These are phyloP conservation scores for Phorcus lineatus DNA, from an alignment of 2,888 invertebrate species.

Conservation along the genomic window DNA sequence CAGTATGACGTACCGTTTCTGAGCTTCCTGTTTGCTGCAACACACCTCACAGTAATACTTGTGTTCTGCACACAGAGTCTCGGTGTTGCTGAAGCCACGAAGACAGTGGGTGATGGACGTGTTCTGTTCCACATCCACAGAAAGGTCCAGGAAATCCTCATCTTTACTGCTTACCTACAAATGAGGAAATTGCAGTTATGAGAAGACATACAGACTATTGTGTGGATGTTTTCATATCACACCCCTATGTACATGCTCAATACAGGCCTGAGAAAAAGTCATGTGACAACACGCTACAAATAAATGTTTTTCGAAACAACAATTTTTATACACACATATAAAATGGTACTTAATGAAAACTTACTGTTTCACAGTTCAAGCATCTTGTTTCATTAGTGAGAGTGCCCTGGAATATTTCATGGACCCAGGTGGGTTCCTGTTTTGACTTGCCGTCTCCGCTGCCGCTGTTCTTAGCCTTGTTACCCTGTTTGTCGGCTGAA, in stretches of 20 bases:
- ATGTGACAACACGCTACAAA: too few species aligned
- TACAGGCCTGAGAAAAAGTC: too few species aligned
- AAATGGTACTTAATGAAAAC: constrained; percentile 45
- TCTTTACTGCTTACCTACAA: constrained; percentile 92
- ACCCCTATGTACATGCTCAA: too few species aligned
- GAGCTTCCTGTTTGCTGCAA: constrained; percentile 99
- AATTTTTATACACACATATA: too few species aligned
- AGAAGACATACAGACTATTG: neutral
- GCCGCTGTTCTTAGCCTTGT: constrained; percentile 53
- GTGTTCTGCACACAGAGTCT: constrained; percentile 98
- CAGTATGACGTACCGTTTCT: constrained; percentile 78
- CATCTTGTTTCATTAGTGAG: constrained; percentile 99
- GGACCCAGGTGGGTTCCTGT: constrained; percentile 94
- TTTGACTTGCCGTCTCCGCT: constrained; percentile 56
- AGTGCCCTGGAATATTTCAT: constrained; percentile 99
- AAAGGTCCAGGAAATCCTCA: constrained; percentile 98
- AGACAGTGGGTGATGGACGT: constrained; percentile 99
- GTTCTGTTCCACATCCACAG: constrained; percentile 99
- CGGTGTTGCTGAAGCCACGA: constrained; percentile 97
- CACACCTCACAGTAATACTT: constrained; percentile 99
- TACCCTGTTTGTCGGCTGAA: constrained; percentile 71
- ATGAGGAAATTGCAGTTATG: too few species aligned
- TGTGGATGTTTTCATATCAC: neutral
- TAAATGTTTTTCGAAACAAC: too few species aligned
- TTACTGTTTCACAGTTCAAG: constrained; percentile 98